A percentile compares a stretch with the other conserved stretches of the same genome.
Evolutionary conservation across 2,888 invertebrate species (phyloP).

Genomic region (Drosophila flavopinicola): DNA sequence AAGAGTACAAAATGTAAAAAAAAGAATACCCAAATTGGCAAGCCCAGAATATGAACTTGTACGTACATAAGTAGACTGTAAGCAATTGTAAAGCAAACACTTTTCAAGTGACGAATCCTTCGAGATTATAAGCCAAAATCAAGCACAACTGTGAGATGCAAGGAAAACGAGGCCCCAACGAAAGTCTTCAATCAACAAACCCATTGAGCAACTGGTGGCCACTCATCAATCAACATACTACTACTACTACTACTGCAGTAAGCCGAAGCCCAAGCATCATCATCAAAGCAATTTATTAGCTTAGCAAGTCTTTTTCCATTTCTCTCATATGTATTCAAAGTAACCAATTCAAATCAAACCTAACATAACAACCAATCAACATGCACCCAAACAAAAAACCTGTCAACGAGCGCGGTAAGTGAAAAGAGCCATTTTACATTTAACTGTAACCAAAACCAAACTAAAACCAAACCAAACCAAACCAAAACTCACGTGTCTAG

Average conservation of each 20-base stretch:
- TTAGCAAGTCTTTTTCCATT: slow-evolving; percentile 41
- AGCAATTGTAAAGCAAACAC: slow-evolving; percentile 72
- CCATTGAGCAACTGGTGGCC: slow-evolving; percentile 26
- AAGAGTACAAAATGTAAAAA: slow-evolving; percentile 80
- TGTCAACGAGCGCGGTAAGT: slow-evolving; percentile 72
- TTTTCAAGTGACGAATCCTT: slow-evolving; percentile 55
- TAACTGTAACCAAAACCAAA: slow-evolving; percentile 37
- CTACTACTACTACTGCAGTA: slow-evolving; percentile 10
- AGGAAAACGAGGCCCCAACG: slow-evolving; percentile 29
- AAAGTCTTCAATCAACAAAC: slow-evolving; percentile 64
- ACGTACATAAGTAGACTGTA: slow-evolving; percentile 33
- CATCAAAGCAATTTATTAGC: slow-evolving; percentile 40
- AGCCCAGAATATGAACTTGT: slow-evolving; percentile 30
- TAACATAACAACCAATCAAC: slow-evolving; percentile 63
- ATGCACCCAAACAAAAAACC: slow-evolving; percentile 59
- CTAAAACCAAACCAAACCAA: slow-evolving; percentile 3
- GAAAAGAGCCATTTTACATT: slow-evolving; percentile 64
- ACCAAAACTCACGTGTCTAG: slow-evolving; percentile 45
- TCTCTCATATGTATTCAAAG: slow-evolving; percentile 36
- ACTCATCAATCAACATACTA: slow-evolving; percentile 69
- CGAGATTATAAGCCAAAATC: slow-evolving; percentile 22
- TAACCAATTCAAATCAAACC: slow-evolving; percentile 32
- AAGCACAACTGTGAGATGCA: slow-evolving; percentile 63
- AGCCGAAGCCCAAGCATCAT: slow-evolving; percentile 15
- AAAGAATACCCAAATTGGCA: slow-evolving; percentile 50